Percentiles rank a stretch among this genome's conserved stretches.
Evolutionary conservation across 2,888 invertebrate species (phyloP).

Genomic region (Limulus polyphemus): DNA sequence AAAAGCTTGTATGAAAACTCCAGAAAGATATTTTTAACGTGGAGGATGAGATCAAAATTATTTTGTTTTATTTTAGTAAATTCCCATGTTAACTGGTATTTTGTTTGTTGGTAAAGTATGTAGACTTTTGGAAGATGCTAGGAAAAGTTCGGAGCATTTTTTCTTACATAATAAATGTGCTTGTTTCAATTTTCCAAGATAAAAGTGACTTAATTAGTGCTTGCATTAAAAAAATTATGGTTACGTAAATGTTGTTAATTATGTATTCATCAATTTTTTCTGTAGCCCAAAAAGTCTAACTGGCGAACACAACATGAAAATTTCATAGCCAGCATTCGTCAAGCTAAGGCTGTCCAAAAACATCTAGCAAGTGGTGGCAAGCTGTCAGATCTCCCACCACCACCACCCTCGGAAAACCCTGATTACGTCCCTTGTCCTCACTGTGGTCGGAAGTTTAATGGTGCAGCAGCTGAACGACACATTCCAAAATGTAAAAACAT

Average conservation of each 20-base stretch:
- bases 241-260: not conserved
- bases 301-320: slow-evolving; percentile 92
- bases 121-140: no score
- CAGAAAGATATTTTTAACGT: no score
- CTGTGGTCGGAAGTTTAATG: slow-evolving; percentile 72
- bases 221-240: not conserved
- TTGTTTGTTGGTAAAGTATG: no score
- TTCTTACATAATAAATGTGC: no score
- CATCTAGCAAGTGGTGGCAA: slow-evolving; percentile 73
- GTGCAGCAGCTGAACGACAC: slow-evolving; percentile 63
- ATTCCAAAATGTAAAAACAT: slow-evolving; percentile 81
- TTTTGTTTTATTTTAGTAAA: no score
- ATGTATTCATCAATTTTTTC: not conserved
- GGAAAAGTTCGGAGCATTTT: no score
- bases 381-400: slow-evolving; percentile 72
- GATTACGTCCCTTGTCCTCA: slow-evolving; percentile 84
- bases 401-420: slow-evolving; percentile 74
- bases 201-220: not conserved
- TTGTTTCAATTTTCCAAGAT: no score
- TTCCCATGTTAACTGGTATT: no score
- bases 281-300: slow-evolving; percentile 40
- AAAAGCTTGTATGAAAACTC: no score
- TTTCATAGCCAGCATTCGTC: slow-evolving; percentile 77
- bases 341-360: slow-evolving; percentile 70
- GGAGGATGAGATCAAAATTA: no score